Base-by-base conservation (phyloP, 1,140 invertebrate species). In the Brachionus manjavacas region DNA sequence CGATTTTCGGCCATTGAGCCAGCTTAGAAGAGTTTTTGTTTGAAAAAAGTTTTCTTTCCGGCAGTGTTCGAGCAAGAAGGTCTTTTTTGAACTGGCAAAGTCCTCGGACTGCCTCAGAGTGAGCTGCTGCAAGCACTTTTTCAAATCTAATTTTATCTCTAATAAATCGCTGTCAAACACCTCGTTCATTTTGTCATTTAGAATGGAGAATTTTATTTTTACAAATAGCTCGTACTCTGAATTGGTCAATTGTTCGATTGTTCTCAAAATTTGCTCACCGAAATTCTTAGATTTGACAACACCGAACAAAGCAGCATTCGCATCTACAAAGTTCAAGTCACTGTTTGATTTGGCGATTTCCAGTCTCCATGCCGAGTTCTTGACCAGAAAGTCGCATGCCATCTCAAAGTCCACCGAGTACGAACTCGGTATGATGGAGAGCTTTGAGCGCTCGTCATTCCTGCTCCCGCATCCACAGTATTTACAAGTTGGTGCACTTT, bases 151-250 rank as follows among this genome's bases (percentile, higher is more conserved):
- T 6, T 76, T 76, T 28, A 76, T 20, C 20, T 76, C 72, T 3
- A 52, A 23, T 14, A 49, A 31, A 25, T 76, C 49, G 3, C 52
- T 76, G 9, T 14, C 72, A 76, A 76, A 76, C 49, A 76, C 20
- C 11, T 76, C 72, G 16, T 46, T 76, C 41, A 76, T 46, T 46
- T 76, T 76, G 41, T 76, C 72, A 49, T 76, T 76, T 49, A 76
- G 20, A 3, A 76, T 3, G 1, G 41, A 76, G n/a, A 76, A 76
- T 23, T 76, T 76, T 20, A 76, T 46, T n/a, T 76, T 76, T 23
- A 76, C 11, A 25, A 49, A n/a, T 49, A 76, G 41, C 41, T 76
- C 72, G 23, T 12, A 49, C 7, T 76, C 72, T 4, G 43, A 49
- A 3, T 76, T 49, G 20, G 16, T 11, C 9, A 49, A 9, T 31